phyloP scores from a whole-genome alignment of 2,888 invertebrate genomes.

The Carterocephalus palaemon region DNA sequence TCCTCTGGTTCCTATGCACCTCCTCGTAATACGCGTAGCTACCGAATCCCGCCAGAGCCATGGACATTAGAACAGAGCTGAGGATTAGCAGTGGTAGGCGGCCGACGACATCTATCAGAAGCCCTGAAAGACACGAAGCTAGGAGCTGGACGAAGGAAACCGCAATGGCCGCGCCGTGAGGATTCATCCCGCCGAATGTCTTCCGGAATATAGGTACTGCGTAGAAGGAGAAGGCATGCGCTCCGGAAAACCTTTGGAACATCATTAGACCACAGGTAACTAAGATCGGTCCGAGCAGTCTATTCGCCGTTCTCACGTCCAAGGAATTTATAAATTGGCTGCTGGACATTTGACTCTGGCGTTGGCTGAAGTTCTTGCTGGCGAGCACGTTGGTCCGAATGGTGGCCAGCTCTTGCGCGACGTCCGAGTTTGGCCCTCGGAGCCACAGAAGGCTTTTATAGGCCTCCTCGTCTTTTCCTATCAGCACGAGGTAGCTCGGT shows the following conservation, averaged over 20 bases:
- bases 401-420: conserved; percentile 85
- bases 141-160: conserved; percentile 91
- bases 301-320: conserved; percentile 67
- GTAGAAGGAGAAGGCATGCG: conserved; percentile 91
- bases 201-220: conserved; percentile 92
- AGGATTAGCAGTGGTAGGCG: conserved; percentile 89
- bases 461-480: conserved; percentile 83
- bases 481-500: conserved; percentile 89
- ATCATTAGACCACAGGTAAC: conserved; percentile 93
- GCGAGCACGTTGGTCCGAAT: conserved; percentile 83
- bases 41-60: conserved; percentile 91
- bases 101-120: conserved; percentile 92
- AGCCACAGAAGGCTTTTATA: conserved; percentile 87
- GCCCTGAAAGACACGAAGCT: conserved; percentile 89
- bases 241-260: conserved; percentile 91
- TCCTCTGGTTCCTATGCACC: conserved; percentile 77
- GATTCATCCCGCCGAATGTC: conserved; percentile 89
- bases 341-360: conserved; percentile 67
- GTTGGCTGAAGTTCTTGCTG: conserved; percentile 71
- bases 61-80: conserved; percentile 90
- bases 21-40: conserved; percentile 90
- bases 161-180: conserved; percentile 90
- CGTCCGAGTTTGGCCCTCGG: conserved; percentile 88
- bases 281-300: conserved; percentile 83
- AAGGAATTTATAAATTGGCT: conserved; percentile 64